Evolutionary conservation across 2,113 vertebrate genomes (phyloP), one percentile per base, ranked within the genome.

Genomic region (Brachionichthys hirsutus): DNA sequence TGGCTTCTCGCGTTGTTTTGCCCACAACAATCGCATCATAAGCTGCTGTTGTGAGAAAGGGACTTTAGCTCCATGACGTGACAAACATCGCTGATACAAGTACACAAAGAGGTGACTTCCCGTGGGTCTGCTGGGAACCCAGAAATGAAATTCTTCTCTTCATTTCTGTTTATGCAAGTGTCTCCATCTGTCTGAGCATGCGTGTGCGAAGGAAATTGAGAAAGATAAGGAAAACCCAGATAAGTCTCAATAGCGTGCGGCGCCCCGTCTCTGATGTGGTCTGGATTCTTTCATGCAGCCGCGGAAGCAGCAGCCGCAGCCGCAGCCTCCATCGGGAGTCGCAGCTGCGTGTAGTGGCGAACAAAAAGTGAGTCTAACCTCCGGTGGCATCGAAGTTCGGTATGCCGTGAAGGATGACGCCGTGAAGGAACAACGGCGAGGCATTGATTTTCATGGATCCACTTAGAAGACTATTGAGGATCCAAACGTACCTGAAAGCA

Each of bases 381-480:
- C 93, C 92, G 0, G 89, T 89, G 1, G 90, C 70, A 80, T 97
- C 92, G 0, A 98, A 98, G 85, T 86, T 94, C 15, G 94, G 95
- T 64, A 92, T 90, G 19, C 93, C 94, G 0, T 95, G 95, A 56
- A 99, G 90, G 70, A 96, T 88, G 86, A 98, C 83, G 12, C 89
- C 93, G 74, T 99, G 96, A 81, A 99, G 85, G 83, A 98, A 99
- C 52, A 98, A 85, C 2, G 95, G 93, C 0, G 87, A 87, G 12
- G 94, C 81, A 7, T 97, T 99, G 93, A 99, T 98, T 86, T 98
- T 99, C 90, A 97, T 92, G 1, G 92, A 93, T 20, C 95, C 94
- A 1, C 94, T 95, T 0, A 98, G 85, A 30, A 99, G 93, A 48
- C 94, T 95, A 69, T 92, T 95, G 73, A 99, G 90, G 75, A 98